A percentile compares a stretch with the other conserved stretches of the same genome.
Conservation (phyloP, 2,888 invertebrate species). For the Rhamnusium bicolor region DNA sequence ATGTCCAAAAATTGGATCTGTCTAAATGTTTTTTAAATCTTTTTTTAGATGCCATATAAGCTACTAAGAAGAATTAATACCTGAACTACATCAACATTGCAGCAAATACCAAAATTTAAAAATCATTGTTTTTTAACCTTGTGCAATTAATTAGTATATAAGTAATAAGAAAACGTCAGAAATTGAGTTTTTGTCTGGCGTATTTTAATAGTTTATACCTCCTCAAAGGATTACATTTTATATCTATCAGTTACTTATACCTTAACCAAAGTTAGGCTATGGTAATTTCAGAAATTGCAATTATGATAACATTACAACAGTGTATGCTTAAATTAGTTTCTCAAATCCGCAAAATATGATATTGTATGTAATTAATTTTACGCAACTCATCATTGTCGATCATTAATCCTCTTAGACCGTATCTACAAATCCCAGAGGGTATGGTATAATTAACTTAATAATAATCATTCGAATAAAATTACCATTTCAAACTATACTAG, state of each 20-base stretch:
- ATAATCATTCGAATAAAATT: slow-evolving; percentile 29
- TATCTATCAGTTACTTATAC: background rate
- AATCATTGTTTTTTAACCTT: too few species aligned
- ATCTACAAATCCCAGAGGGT: slow-evolving; percentile 22
- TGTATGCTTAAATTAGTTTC: background rate
- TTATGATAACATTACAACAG: background rate
- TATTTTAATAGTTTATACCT: background rate
- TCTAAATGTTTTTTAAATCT: too few species aligned
- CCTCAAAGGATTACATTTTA: background rate
- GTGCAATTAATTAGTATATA: background rate
- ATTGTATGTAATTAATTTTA: slow-evolving; percentile 18
- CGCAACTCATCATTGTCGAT: slow-evolving; percentile 25
- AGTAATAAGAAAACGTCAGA: background rate
- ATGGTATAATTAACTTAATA: slow-evolving; percentile 23
- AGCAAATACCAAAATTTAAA: too few species aligned
- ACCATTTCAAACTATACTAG: slow-evolving; percentile 12
- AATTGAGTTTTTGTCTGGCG: background rate
- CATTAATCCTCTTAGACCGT: slow-evolving; percentile 18
- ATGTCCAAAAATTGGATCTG: too few species aligned
- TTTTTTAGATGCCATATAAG: too few species aligned
- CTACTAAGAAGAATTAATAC: too few species aligned
- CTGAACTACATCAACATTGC: too few species aligned
- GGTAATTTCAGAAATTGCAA: background rate
- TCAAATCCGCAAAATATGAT: slow-evolving; percentile 14
- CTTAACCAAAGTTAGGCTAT: background rate